phyloP scores from a whole-genome alignment of 1,140 invertebrate species.

The Saccostrea echinata region DNA sequence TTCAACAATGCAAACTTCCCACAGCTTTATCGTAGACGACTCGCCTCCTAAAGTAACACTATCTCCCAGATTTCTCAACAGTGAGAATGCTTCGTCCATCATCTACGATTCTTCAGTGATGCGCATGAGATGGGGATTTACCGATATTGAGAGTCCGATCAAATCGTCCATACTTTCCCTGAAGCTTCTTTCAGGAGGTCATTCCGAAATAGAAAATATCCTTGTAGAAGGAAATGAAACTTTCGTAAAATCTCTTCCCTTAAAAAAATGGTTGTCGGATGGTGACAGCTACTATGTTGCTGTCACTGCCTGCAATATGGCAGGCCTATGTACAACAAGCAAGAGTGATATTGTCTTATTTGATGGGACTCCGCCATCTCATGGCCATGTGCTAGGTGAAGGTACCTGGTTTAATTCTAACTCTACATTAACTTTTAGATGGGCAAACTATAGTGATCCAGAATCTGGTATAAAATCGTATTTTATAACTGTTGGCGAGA shows the following conservation, averaged over 20 bases:
- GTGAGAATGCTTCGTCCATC: not conserved
- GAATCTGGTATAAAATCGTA: conserved; percentile 62
- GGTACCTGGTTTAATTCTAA: conserved; percentile 53
- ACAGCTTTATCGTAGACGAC: conserved; percentile 61
- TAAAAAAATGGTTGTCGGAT: conserved; percentile 51
- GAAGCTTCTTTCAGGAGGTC: conserved; percentile 57
- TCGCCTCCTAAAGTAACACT: conserved; percentile 51
- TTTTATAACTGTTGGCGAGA: conserved; percentile 54
- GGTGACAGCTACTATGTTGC: conserved; percentile 62
- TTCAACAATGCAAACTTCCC: conserved; percentile 49
- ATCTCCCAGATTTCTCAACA: conserved; percentile 47
- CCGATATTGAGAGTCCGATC: conserved; percentile 67
- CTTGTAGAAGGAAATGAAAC: conserved; percentile 45
- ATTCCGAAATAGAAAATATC: conserved; percentile 47
- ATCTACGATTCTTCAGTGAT: conserved; percentile 66
- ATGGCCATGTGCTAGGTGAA: conserved; percentile 61
- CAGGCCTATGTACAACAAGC: conserved; percentile 60
- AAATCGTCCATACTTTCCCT: conserved; percentile 55
- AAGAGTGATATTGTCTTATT: conserved; percentile 54
- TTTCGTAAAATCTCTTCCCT: conserved; percentile 40
- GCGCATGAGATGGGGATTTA: conserved; percentile 62
- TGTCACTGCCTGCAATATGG: conserved; percentile 68
- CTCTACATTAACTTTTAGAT: conserved; percentile 47
- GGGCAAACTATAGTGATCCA: conserved; percentile 64
- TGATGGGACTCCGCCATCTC: conserved; percentile 65